Evolutionary conservation across 1,140 invertebrate genomes (phyloP).

Genomic region (Drosophila tristis): DNA sequence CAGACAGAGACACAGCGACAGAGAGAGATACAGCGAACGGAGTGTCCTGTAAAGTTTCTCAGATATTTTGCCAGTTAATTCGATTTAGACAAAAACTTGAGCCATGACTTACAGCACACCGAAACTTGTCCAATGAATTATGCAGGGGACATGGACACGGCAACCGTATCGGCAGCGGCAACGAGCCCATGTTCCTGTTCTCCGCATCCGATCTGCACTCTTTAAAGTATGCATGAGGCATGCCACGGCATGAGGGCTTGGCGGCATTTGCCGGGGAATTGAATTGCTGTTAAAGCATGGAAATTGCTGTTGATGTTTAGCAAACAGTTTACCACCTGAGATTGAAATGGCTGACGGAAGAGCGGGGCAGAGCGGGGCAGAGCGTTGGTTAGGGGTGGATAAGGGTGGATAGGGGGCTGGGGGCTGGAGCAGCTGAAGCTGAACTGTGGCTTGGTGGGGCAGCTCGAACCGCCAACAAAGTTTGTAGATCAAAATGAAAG

Average conservation of each 20-base stretch:
- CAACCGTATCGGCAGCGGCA: background rate
- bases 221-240: slow-evolving; percentile 55
- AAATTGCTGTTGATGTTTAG: slow-evolving; percentile 66
- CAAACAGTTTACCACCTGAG: slow-evolving; percentile 73
- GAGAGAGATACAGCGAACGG: background rate
- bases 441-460: background rate
- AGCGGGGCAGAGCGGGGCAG: background rate
- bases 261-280: slow-evolving; percentile 33
- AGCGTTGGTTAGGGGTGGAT: too few species aligned
- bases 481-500: slow-evolving; percentile 78
- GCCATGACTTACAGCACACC: slow-evolving; percentile 66
- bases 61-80: slow-evolving; percentile 79
- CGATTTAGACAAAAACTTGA: slow-evolving; percentile 73
- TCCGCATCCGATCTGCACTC: slow-evolving; percentile 4
- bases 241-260: background rate
- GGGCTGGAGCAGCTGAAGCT: background rate
- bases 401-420: too few species aligned
- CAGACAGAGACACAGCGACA: background rate
- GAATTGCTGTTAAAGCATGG: slow-evolving; percentile 63
- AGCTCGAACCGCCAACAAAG: slow-evolving; percentile 58
- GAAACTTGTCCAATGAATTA: slow-evolving; percentile 68
- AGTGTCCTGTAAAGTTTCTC: slow-evolving; percentile 49
- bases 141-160: slow-evolving; percentile 58
- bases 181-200: slow-evolving; percentile 27
- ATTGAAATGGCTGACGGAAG: slow-evolving; percentile 12